A percentile compares a stretch with the other conserved stretches of the same genome.
Evolutionary conservation across 2,113 vertebrate species (phyloP).

Genomic region (Hepsetus odoe): DNA sequence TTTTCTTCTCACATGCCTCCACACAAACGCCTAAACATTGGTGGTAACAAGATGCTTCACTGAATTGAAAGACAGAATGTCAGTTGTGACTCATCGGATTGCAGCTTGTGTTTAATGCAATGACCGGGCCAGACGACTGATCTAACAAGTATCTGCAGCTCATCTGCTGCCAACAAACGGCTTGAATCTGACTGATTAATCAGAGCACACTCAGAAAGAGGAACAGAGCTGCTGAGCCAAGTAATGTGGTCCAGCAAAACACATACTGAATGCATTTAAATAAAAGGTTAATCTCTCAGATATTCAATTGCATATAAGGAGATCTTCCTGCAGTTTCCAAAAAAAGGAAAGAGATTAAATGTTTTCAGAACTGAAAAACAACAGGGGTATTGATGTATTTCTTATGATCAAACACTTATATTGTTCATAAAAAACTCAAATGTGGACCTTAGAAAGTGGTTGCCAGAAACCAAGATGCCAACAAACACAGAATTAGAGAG

Average conservation of each 20-base stretch:
- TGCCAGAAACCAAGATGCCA: neutral
- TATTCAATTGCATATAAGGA: neutral
- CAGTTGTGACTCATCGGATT: neutral
- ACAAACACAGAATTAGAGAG: no score
- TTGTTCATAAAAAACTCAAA: neutral
- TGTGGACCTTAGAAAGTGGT: neutral
- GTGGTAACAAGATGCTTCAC: conserved; percentile 4
- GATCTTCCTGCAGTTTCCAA: neutral
- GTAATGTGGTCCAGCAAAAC: neutral
- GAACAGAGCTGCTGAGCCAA: neutral
- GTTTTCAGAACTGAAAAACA: neutral
- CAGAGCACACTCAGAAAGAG: neutral
- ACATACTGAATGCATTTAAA: conserved; percentile 8
- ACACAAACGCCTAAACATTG: neutral
- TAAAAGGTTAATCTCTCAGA: neutral
- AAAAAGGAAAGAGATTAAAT: neutral
- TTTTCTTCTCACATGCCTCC: conserved; percentile 25
- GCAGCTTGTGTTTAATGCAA: neutral
- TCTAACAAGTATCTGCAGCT: conserved; percentile 5
- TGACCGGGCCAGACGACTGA: neutral
- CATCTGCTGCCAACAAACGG: conserved; percentile 12
- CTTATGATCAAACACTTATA: neutral
- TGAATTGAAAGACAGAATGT: conserved; percentile 22
- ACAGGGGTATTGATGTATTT: neutral
- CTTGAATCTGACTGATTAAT: conserved; percentile 25